phyloP scores from a whole-genome alignment of 2,888 invertebrate genomes.

The Macrophya annulata region DNA sequence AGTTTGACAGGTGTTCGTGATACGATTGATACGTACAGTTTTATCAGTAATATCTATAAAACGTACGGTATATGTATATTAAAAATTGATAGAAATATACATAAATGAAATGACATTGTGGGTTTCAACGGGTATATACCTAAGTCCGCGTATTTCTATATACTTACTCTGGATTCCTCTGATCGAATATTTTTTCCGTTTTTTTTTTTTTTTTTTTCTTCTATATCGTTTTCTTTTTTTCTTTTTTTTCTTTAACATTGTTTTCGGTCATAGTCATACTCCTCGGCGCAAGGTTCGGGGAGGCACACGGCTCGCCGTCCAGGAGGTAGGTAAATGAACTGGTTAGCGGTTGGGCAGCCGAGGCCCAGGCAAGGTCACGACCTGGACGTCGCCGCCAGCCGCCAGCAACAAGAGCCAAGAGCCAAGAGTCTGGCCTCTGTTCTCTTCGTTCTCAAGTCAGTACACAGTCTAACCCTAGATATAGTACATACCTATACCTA shows the following conservation, averaged over 20 bases:
- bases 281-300: background rate
- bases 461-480: constrained; percentile 19
- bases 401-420: constrained; percentile 54
- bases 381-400: constrained; percentile 53
- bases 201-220: background rate
- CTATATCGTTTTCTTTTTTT: background rate
- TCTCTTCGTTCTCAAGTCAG: constrained; percentile 19
- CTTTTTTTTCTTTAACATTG: background rate
- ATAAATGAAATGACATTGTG: too few relatives aligned
- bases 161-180: background rate
- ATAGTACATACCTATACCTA: background rate
- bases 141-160: background rate
- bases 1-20: constrained; percentile 6
- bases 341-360: constrained; percentile 55
- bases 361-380: constrained; percentile 54
- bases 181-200: background rate
- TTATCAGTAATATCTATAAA: too few relatives aligned
- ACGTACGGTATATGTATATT: background rate
- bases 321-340: constrained; percentile 55
- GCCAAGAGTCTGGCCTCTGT: constrained; percentile 28
- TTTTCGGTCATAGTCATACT: background rate
- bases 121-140: too few relatives aligned
- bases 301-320: constrained; percentile 9
- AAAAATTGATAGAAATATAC: background rate
- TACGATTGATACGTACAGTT: background rate